Percentiles rank a stretch among this genome's conserved stretches.
These are phyloP conservation scores for Calyptomena viridis DNA, from an alignment of 2,113 vertebrate genomes.

Conservation along the genomic window DNA sequence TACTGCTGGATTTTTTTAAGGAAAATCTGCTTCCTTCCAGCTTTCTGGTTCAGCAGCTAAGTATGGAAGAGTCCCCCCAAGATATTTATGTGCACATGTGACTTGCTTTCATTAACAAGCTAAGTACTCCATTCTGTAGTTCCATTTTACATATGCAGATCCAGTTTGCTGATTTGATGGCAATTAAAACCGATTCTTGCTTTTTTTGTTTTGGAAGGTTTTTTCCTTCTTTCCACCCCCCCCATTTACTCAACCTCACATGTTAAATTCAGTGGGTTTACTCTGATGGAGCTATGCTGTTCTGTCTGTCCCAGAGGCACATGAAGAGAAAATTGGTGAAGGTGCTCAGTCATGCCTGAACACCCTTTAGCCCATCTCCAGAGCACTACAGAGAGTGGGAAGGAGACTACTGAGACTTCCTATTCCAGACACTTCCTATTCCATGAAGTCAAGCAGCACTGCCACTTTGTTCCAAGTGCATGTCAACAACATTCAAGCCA, in stretches of 20 bases:
- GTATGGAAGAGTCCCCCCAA: neutral
- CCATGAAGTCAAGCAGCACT: neutral
- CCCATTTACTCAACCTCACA: neutral
- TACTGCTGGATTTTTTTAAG: neutral
- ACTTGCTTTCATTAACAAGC: neutral
- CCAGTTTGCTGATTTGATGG: neutral
- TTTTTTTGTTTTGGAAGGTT: neutral
- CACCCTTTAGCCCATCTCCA: neutral
- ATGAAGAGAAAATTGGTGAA: neutral
- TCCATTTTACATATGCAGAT: neutral
- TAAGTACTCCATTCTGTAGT: neutral
- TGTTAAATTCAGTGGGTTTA: neutral
- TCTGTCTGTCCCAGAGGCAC: neutral
- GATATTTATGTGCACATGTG: neutral
- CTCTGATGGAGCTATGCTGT: neutral
- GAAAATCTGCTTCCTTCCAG: neutral
- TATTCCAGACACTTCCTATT: neutral
- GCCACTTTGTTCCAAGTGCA: neutral
- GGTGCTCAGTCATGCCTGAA: neutral
- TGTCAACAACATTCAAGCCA: neutral
- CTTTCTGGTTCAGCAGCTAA: neutral
- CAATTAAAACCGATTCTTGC: neutral
- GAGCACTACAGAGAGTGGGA: neutral
- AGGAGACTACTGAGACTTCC: neutral
- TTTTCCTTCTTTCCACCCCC: too few relatives aligned